Percentiles rank a stretch among this genome's conserved stretches.
phyloP scores from a whole-genome alignment of 2,888 invertebrate genomes.

The Diabrotica balteata region DNA sequence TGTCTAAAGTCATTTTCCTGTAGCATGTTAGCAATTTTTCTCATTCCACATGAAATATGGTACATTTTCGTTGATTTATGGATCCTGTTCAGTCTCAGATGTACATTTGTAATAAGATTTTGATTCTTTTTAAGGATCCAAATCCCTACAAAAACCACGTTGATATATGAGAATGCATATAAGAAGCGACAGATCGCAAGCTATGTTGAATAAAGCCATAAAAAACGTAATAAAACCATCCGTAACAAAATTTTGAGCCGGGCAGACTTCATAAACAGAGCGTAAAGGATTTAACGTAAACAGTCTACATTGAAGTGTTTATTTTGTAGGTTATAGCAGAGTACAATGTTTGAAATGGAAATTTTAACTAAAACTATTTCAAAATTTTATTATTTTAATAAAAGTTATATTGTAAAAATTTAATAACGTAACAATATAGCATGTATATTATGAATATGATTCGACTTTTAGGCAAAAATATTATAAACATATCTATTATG shows the following conservation, averaged over 20 bases:
- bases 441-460: too few relatives aligned
- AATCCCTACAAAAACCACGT: constrained; percentile 29
- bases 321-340: too few relatives aligned
- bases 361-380: too few relatives aligned
- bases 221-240: constrained; percentile 19
- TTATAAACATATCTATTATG: too few relatives aligned
- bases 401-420: too few relatives aligned
- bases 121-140: constrained; percentile 31
- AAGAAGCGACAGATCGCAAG: constrained; percentile 17
- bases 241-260: constrained; percentile 14
- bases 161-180: constrained; percentile 30
- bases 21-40: constrained; percentile 17
- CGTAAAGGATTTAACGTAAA: constrained; percentile 2
- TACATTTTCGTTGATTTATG: constrained; percentile 26
- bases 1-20: constrained; percentile 11
- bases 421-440: too few relatives aligned
- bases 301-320: too few relatives aligned
- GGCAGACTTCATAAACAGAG: constrained; percentile 15
- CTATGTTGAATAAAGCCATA: constrained; percentile 18
- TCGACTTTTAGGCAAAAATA: too few relatives aligned
- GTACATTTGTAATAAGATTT: constrained; percentile 35
- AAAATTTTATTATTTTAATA: too few relatives aligned
- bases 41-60: constrained; percentile 23
- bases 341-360: too few relatives aligned
- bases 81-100: constrained; percentile 27